Evolutionary conservation across 2,888 invertebrate genomes (phyloP).

Genomic region (Mechanitis messenoides): DNA sequence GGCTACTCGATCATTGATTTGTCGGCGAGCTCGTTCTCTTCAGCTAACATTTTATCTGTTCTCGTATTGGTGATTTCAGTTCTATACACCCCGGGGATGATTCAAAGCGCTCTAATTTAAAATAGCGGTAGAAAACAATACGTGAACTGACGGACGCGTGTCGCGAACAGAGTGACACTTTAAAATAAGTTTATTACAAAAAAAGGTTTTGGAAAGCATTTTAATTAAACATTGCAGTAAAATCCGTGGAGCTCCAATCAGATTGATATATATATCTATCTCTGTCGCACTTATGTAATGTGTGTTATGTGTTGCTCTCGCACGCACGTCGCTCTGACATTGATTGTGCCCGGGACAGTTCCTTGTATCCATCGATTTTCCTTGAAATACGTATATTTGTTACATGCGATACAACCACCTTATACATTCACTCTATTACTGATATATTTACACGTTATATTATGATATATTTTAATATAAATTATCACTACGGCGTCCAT

Average conservation of each 20-base stretch:
- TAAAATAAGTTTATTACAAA: background rate
- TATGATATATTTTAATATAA: background rate
- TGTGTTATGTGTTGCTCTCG: slow-evolving; percentile 19
- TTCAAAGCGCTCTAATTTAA: too few relatives aligned
- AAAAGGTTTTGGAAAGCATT: slow-evolving; percentile 8
- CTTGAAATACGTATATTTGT: slow-evolving; percentile 21
- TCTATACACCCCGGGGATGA: too few relatives aligned
- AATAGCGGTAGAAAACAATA: too few relatives aligned
- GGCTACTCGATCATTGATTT: background rate
- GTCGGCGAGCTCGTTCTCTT: slow-evolving; percentile 17
- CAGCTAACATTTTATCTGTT: slow-evolving; percentile 12
- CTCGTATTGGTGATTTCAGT: slow-evolving; percentile 18
- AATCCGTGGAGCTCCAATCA: slow-evolving; percentile 23
- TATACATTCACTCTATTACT: background rate
- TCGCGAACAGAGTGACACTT: background rate
- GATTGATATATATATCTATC: slow-evolving; percentile 19
- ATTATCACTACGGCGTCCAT: too few relatives aligned
- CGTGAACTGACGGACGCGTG: too few relatives aligned
- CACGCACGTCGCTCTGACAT: slow-evolving; percentile 17
- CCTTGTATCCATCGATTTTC: slow-evolving; percentile 30
- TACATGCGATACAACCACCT: background rate
- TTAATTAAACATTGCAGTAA: slow-evolving; percentile 30
- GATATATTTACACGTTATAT: too few relatives aligned
- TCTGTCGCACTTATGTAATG: slow-evolving; percentile 20
- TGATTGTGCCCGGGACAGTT: slow-evolving; percentile 31